These are phyloP conservation scores for Hippocampus mohnikei DNA, from an alignment of 2,113 vertebrate species.

Conservation along the genomic window DNA sequence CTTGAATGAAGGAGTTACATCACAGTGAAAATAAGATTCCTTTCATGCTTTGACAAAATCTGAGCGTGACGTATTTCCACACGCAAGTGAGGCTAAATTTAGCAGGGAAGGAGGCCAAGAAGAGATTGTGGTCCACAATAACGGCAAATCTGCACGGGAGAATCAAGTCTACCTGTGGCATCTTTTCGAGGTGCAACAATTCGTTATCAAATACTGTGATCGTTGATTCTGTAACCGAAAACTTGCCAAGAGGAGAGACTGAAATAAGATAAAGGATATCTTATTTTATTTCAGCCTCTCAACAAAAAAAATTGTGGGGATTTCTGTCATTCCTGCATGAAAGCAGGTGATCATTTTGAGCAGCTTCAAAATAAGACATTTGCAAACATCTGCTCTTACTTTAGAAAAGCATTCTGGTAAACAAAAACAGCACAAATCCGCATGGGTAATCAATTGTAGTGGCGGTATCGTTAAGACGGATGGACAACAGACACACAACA, in stretches of 20 bases:
- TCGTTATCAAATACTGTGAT: too few relatives aligned
- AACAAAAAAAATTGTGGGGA: too few relatives aligned
- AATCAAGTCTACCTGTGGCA: neutral
- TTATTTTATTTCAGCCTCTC: too few relatives aligned
- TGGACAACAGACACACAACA: neutral
- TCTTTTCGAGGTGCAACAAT: too few relatives aligned
- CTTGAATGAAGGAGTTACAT: conserved; percentile 15
- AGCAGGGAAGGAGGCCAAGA: neutral
- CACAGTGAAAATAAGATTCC: neutral
- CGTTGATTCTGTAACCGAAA: too few relatives aligned
- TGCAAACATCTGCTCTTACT: too few relatives aligned
- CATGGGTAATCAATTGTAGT: neutral
- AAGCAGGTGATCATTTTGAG: too few relatives aligned
- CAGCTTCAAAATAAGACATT: too few relatives aligned
- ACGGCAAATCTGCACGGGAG: neutral
- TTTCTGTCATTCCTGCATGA: too few relatives aligned
- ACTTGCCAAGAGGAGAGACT: too few relatives aligned
- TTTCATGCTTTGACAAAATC: neutral
- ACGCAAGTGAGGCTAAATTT: neutral
- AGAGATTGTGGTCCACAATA: neutral
- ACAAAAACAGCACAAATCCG: neutral
- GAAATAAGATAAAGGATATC: too few relatives aligned
- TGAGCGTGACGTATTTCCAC: neutral
- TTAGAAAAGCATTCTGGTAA: neutral
- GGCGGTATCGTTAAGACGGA: neutral